These are phyloP conservation scores for Nanorana parkeri DNA, from an alignment of 2,113 vertebrate species.

Conservation along the genomic window DNA sequence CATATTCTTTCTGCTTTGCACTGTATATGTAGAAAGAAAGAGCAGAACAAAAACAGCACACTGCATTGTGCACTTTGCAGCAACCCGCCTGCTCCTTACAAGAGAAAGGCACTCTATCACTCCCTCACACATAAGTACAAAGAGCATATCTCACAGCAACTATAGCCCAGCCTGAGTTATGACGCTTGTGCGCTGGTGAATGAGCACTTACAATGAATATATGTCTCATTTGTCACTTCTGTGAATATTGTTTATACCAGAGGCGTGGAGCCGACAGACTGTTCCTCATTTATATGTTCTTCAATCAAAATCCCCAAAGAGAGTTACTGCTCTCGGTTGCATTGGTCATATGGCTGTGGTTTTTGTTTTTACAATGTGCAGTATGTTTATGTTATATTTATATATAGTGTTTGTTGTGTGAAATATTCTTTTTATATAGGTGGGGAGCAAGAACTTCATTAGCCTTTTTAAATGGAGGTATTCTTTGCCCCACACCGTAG, in stretches of 20 bases:
- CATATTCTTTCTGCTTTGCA: not conserved
- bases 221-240: slow-evolving; percentile 47
- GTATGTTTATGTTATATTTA: too few relatives aligned
- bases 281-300: slow-evolving; percentile 54
- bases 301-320: slow-evolving; percentile 9
- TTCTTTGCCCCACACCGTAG: too few relatives aligned
- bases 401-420: too few relatives aligned
- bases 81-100: slow-evolving; percentile 7
- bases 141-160: slow-evolving; percentile 33
- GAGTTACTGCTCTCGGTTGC: slow-evolving; percentile 4
- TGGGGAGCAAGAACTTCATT: too few relatives aligned
- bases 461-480: too few relatives aligned
- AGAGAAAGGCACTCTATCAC: slow-evolving; percentile 16
- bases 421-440: too few relatives aligned
- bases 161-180: slow-evolving; percentile 40
- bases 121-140: slow-evolving; percentile 18
- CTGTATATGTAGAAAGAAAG: not conserved
- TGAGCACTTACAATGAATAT: slow-evolving; percentile 51
- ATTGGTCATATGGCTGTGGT: not conserved
- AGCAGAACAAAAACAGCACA: not conserved
- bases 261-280: slow-evolving; percentile 17
- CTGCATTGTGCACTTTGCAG: not conserved
- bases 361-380: too few relatives aligned
- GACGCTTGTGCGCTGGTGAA: slow-evolving; percentile 46
- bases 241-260: slow-evolving; percentile 38